Evolutionary conservation across 2,797 vertebrate species (phyloP), one percentile per base, ranked within the genome.

Genomic region (Platalea minor): DNA sequence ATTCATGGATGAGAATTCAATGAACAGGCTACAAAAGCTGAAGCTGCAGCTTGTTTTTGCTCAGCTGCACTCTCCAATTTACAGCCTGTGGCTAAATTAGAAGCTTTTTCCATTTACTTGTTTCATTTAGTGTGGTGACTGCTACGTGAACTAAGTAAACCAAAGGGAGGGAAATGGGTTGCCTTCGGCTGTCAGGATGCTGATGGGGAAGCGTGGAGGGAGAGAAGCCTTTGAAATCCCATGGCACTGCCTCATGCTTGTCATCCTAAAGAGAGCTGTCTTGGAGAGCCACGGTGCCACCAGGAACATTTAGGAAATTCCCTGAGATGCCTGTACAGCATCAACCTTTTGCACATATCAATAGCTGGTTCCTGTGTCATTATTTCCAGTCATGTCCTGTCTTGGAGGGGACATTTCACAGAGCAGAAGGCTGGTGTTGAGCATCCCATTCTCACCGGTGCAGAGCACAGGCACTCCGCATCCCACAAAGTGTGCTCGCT

Each of bases 221-320:
- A 96, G 72, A 85, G 69, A 93, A 91, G 48, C 17, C 39, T 64
- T 80, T 78, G 21, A 77, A 93, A 93, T 95, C 75, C 83, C 57
- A 31, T 25, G 35, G 46, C 61, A 23, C 70, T 48, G 17, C 67
- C 33, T 92, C 23, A 19, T 72, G 54, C 26, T 91, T 83, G 33
- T 85, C 31, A 39, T 92, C 64, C 50, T 85, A 77, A 79, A 91
- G 80, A 92, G 54, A 85, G 43, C 65, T 89, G 35, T 78, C 88
- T 50, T 61, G 45, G 43, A 67, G 79, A 85, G 56, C 35, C 2
- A 3, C 11, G 2, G 29, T 60, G 53, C 60, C 57, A 91, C 76
- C n/a, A 78, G 41, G 54, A 96, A 46, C 33, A 13, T 45, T 73
- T 54, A 76, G 86, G 78, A 91, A 85, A 60, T 20, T 9, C 25